Conservation (phyloP, 2,113 vertebrate species). For the Gopherus evgoodei region DNA sequence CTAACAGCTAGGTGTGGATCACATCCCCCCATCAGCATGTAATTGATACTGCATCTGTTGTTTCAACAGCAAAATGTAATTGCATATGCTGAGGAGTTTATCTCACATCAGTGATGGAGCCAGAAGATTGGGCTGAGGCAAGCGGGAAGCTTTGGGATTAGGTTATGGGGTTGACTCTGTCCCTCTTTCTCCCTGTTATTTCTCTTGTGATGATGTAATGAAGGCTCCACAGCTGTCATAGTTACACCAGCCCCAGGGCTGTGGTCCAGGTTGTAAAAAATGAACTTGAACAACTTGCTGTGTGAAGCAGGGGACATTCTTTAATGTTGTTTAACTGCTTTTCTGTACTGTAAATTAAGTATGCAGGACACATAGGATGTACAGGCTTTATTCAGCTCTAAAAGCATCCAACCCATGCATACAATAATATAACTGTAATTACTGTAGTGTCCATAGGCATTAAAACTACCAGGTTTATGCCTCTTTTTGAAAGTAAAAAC, state of each 20-base stretch:
- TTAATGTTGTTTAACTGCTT: neutral
- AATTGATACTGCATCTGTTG: neutral
- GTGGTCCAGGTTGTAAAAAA: neutral
- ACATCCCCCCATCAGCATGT: neutral
- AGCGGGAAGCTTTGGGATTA: neutral
- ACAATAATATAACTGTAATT: neutral
- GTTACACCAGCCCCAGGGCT: neutral
- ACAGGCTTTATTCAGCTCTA: neutral
- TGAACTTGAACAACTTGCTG: neutral
- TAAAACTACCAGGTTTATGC: neutral
- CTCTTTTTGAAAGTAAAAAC: neutral
- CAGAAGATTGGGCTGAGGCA: neutral
- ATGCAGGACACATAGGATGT: neutral
- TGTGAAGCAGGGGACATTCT: neutral
- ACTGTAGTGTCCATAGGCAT: neutral
- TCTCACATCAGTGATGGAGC: neutral
- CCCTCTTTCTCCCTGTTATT: neutral
- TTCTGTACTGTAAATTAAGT: neutral
- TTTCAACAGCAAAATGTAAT: slow-evolving; percentile 34
- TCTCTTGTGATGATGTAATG: neutral
- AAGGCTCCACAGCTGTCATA: neutral
- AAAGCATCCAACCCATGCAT: neutral
- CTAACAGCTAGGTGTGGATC: neutral
- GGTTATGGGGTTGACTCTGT: neutral
- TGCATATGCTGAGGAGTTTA: neutral